phyloP scores from a whole-genome alignment of 2,888 invertebrate genomes.

The Halictus quadricinctus region DNA sequence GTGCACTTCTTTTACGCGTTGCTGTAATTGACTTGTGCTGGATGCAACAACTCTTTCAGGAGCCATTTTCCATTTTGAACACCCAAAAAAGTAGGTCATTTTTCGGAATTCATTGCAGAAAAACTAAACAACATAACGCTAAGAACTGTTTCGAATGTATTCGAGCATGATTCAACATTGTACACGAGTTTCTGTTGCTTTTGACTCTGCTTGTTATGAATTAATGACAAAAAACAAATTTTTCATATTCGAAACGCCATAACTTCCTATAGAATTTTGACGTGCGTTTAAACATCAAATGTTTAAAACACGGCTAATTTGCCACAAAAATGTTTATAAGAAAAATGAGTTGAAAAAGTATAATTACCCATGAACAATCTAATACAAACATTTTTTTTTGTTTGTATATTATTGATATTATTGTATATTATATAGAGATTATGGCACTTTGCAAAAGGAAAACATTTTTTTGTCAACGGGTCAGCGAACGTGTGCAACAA shows the following conservation, averaged over 20 bases:
- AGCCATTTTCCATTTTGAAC: not conserved
- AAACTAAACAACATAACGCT: not conserved
- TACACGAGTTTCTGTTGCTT: not conserved
- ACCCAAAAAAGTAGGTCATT: not conserved
- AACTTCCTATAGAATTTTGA: not conserved
- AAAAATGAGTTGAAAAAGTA: not conserved
- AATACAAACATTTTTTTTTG: not conserved
- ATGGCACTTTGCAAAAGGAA: not conserved
- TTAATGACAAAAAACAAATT: no score
- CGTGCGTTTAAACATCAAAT: no score
- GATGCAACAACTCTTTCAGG: not conserved
- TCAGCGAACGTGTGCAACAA: not conserved
- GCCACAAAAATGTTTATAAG: not conserved
- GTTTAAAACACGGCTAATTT: not conserved
- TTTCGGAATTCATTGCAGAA: not conserved
- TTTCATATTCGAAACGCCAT: not conserved
- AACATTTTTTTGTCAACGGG: no score
- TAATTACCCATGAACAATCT: no score
- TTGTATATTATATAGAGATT: no score
- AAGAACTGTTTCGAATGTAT: not conserved
- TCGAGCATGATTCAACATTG: not conserved
- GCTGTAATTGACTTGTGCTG: constrained; percentile 25
- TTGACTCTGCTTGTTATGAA: not conserved
- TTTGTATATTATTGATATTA: no score
- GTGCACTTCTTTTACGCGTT: not conserved